These are phyloP conservation scores for Oriolus oriolus DNA, from an alignment of 2,113 vertebrate species.

Conservation along the genomic window DNA sequence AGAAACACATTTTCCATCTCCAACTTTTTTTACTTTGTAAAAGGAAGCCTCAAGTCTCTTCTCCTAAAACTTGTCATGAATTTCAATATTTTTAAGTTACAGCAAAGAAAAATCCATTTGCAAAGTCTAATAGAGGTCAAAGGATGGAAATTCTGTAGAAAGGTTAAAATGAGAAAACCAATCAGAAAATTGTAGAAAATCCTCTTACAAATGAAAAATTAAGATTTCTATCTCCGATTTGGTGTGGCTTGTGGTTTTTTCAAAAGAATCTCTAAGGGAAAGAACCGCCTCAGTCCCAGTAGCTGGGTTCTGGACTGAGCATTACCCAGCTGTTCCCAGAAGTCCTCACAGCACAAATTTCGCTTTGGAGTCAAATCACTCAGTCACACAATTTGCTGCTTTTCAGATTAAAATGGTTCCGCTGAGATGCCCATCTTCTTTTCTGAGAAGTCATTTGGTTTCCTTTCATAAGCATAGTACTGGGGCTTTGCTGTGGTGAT, in stretches of 20 bases:
- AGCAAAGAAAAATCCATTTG: background rate
- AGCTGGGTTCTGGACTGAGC: background rate
- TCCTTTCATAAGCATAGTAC: background rate
- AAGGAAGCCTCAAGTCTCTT: background rate
- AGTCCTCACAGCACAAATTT: background rate
- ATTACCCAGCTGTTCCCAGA: background rate
- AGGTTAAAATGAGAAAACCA: background rate
- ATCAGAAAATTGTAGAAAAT: background rate
- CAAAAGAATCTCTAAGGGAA: background rate
- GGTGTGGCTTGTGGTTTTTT: rapidly evolving
- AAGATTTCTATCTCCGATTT: background rate
- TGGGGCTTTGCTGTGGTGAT: background rate
- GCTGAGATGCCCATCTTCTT: background rate
- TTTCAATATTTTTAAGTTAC: background rate
- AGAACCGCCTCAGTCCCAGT: background rate
- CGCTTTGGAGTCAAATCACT: background rate
- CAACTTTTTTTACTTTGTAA: background rate
- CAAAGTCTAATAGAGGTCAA: background rate
- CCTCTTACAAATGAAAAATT: background rate
- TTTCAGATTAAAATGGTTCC: background rate
- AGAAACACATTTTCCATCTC: background rate
- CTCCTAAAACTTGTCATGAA: background rate
- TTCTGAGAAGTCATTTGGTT: background rate
- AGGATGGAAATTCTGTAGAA: background rate
- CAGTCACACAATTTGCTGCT: background rate